Conservation (phyloP, 2,888 invertebrate genomes). For the Isotomurus palustris region DNA sequence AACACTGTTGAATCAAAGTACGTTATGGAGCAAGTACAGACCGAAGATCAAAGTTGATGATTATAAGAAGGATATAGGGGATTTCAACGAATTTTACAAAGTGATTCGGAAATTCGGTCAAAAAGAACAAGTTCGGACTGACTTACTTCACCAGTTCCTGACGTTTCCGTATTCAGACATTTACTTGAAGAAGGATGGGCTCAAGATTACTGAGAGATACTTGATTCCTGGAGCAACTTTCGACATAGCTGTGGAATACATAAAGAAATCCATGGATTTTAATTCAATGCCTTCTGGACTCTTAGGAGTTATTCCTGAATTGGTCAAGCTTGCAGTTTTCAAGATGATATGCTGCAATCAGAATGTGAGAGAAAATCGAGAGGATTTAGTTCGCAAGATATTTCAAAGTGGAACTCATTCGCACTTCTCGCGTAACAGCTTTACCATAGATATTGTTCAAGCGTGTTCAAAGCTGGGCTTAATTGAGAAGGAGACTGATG, state of each 20-base stretch:
- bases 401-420: constrained; percentile 16
- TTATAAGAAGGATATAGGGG: constrained; percentile 17
- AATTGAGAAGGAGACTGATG: constrained; percentile 18
- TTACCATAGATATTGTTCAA: constrained; percentile 4
- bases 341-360: not conserved
- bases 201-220: constrained; percentile 14
- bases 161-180: constrained; percentile 22
- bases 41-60: constrained; percentile 34
- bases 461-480: constrained; percentile 17
- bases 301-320: not conserved
- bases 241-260: constrained; percentile 18
- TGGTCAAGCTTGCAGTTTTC: not conserved
- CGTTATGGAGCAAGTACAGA: constrained; percentile 12
- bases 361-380: constrained; percentile 1
- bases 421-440: constrained; percentile 5
- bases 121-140: constrained; percentile 16
- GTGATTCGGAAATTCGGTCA: constrained; percentile 17
- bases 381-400: constrained; percentile 8
- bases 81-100: constrained; percentile 29
- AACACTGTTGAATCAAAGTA: not conserved
- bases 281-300: not conserved
- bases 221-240: constrained; percentile 23
- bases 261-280: constrained; percentile 14
- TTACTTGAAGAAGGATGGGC: constrained; percentile 15
- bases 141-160: constrained; percentile 33